Evolutionary conservation across 2,888 invertebrate species (phyloP).

Genomic region (Perizoma affinitatum): DNA sequence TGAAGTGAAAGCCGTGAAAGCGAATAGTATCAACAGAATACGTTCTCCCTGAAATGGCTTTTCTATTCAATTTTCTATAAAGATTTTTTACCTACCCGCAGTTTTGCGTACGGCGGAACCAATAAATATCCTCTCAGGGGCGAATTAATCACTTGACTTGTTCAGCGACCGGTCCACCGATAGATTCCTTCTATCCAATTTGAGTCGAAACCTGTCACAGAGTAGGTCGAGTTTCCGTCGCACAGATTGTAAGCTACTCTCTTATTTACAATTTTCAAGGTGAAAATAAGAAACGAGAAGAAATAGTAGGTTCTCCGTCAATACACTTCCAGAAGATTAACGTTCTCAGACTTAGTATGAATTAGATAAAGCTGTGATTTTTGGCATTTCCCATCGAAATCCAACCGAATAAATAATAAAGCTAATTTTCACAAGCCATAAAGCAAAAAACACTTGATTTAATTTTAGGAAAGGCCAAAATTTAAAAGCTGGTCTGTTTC

Average conservation of each 20-base stretch:
- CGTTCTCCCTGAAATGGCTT: constrained; percentile 78
- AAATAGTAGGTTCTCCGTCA: constrained; percentile 74
- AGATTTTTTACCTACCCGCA: constrained; percentile 83
- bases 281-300: constrained; percentile 81
- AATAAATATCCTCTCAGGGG: constrained; percentile 83
- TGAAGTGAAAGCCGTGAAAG: constrained; percentile 74
- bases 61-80: constrained; percentile 84
- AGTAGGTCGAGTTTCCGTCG: constrained; percentile 54
- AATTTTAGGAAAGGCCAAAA: constrained; percentile 67
- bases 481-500: constrained; percentile 76
- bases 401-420: constrained; percentile 46
- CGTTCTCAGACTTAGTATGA: constrained; percentile 71
- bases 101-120: constrained; percentile 83
- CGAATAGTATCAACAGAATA: constrained; percentile 71
- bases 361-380: constrained; percentile 63
- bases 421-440: constrained; percentile 59
- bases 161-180: constrained; percentile 69
- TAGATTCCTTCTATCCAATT: constrained; percentile 49
- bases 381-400: constrained; percentile 19
- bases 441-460: constrained; percentile 69
- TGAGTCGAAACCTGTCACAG: constrained; percentile 47
- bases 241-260: constrained; percentile 30
- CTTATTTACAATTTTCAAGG: constrained; percentile 75
- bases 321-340: constrained; percentile 81
- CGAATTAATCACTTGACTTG: constrained; percentile 81